Conservation (phyloP, 2,113 vertebrate species). For the Dipodomys stephensi region DNA sequence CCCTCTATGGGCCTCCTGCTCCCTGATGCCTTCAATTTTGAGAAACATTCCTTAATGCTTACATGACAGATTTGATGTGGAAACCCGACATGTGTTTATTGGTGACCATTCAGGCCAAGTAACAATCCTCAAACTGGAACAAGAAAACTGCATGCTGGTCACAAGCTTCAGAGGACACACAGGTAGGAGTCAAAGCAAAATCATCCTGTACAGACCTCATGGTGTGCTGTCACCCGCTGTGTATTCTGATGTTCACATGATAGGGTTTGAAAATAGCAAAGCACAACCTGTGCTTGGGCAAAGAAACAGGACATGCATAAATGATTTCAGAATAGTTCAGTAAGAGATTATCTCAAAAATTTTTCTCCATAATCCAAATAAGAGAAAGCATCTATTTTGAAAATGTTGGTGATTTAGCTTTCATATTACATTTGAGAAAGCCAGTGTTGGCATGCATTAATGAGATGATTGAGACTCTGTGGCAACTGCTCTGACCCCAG, state of each 20-base stretch:
- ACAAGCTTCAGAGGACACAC: constrained; percentile 99
- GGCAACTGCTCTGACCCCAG: neutral
- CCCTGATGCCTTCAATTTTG: constrained; percentile 33
- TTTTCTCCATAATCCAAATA: neutral
- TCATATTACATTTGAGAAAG: neutral
- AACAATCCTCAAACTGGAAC: constrained; percentile 98
- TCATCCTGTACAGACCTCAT: neutral
- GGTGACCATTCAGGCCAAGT: constrained; percentile 99
- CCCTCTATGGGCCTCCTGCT: neutral
- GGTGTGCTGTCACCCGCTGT: accelerated
- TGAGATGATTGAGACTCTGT: neutral
- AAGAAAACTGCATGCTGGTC: constrained; percentile 95
- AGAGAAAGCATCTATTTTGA: constrained; percentile 10
- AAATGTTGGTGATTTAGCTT: constrained; percentile 6
- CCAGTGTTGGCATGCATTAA: neutral
- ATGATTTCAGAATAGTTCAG: neutral
- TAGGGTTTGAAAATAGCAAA: neutral
- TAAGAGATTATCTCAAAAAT: neutral
- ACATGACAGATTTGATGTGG: constrained; percentile 94
- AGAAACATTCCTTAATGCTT: constrained; percentile 85
- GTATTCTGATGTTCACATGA: neutral
- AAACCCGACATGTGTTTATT: constrained; percentile 97
- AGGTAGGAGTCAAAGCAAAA: constrained; percentile 85
- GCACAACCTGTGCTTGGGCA: neutral
- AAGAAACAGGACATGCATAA: neutral